Evolutionary conservation across 1,140 invertebrate genomes (phyloP).

Genomic region (Caenorhabditis brenneri): DNA sequence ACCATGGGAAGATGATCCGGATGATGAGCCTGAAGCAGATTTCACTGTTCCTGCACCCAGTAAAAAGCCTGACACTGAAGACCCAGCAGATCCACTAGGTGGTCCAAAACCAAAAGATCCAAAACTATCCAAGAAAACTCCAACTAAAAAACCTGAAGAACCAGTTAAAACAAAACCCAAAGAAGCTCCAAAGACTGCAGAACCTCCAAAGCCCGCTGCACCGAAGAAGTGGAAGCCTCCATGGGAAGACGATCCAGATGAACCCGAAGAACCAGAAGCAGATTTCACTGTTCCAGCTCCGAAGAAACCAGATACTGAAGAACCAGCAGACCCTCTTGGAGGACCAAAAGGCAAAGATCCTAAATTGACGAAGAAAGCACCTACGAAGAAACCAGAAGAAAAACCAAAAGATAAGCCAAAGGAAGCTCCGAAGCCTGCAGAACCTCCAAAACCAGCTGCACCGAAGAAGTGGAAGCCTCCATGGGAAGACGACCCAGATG

Average conservation of each 20-base stretch:
- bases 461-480: conserved; percentile 19
- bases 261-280: background rate
- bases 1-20: conserved; percentile 3
- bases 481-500: background rate
- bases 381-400: background rate
- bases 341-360: conserved; percentile 16
- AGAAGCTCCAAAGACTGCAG: background rate
- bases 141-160: background rate
- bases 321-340: background rate
- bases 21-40: conserved; percentile 11
- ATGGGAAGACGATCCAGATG: conserved; percentile 10
- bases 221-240: conserved; percentile 16
- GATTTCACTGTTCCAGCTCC: conserved; percentile 5
- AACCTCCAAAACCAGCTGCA: background rate
- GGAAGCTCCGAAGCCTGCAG: background rate
- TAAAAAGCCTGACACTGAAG: background rate
- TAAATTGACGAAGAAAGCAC: conserved; percentile 1
- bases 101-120: background rate
- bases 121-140: conserved; percentile 6
- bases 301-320: conserved; percentile 10
- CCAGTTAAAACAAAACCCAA: background rate
- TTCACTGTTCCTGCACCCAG: background rate
- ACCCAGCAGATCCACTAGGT: background rate
- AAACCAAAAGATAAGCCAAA: background rate
- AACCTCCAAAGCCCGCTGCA: conserved; percentile 2